phyloP scores from a whole-genome alignment of 1,140 invertebrate species.

The Drosophila malerkotliana region DNA sequence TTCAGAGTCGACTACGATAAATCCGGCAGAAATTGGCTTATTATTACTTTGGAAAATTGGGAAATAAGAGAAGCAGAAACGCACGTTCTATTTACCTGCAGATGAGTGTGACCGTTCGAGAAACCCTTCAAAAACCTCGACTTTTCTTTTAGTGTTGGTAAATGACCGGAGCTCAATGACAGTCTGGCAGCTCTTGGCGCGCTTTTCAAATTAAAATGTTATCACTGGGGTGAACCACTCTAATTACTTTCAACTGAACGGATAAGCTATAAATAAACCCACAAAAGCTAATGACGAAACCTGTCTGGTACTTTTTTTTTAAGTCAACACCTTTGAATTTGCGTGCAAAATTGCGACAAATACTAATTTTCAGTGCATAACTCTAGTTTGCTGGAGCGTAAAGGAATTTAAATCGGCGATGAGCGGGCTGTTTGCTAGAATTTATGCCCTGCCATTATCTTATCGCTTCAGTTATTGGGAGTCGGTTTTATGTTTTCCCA shows the following conservation, averaged over 20 bases:
- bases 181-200: not conserved
- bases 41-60: not conserved
- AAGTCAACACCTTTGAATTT: not conserved
- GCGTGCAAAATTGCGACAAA: slow-evolving; percentile 31
- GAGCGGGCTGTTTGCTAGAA: slow-evolving; percentile 3
- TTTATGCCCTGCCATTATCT: slow-evolving; percentile 11
- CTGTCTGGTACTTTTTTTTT: slow-evolving; percentile 10
- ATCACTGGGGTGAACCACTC: not conserved
- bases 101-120: not conserved
- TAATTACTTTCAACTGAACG: slow-evolving; percentile 12
- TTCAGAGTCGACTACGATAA: not conserved
- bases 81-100: slow-evolving; percentile 59
- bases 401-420: slow-evolving; percentile 33
- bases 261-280: slow-evolving; percentile 16
- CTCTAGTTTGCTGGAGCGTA: slow-evolving; percentile 33
- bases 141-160: not conserved
- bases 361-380: slow-evolving; percentile 21
- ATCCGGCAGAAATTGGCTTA: not conserved
- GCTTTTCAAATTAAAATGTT: not conserved
- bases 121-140: not conserved
- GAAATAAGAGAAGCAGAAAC: slow-evolving; percentile 6
- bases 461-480: slow-evolving; percentile 15
- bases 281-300: slow-evolving; percentile 23
- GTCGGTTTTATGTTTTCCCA: slow-evolving; percentile 20
- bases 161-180: not conserved